These are phyloP conservation scores for Callocephalon fimbriatum DNA, from an alignment of 2,113 vertebrate genomes.

Conservation along the genomic window DNA sequence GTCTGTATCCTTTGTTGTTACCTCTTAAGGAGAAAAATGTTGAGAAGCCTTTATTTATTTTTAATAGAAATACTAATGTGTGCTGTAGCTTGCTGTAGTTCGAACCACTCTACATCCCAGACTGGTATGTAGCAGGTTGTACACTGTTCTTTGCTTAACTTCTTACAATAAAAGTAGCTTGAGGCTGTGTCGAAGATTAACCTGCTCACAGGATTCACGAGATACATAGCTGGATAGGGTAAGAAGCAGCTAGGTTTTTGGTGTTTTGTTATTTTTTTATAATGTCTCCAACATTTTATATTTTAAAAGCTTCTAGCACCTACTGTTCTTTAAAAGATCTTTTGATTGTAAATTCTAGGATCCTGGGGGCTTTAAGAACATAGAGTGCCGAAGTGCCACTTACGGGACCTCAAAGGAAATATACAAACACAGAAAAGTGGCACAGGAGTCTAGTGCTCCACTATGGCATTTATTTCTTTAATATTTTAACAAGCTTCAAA, in stretches of 20 bases:
- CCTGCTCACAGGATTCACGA: not conserved
- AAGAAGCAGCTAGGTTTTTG: not conserved
- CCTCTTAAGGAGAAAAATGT: constrained; percentile 17
- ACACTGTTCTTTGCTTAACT: constrained; percentile 30
- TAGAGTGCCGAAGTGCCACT: not conserved
- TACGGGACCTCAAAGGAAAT: not conserved
- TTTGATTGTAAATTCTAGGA: constrained; percentile 56
- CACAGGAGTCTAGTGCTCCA: not conserved
- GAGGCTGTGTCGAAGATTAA: constrained; percentile 67
- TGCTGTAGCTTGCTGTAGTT: not conserved
- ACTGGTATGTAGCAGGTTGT: constrained; percentile 20
- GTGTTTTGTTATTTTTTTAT: not conserved
- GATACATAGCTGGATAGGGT: not conserved
- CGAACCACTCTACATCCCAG: not conserved
- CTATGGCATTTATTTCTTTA: constrained; percentile 15
- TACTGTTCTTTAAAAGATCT: constrained; percentile 53
- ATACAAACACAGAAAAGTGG: not conserved
- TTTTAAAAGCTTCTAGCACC: constrained; percentile 44
- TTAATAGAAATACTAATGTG: constrained; percentile 22
- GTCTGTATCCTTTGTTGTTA: constrained; percentile 26
- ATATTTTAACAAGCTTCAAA: constrained; percentile 25
- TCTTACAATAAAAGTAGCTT: constrained; percentile 39
- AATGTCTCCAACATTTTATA: not conserved
- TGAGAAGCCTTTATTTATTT: constrained; percentile 63
- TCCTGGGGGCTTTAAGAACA: constrained; percentile 38